A percentile compares a stretch with the other conserved stretches of the same genome.
phyloP scores from a whole-genome alignment of 2,888 invertebrate species.

The Amorpha juglandis region DNA sequence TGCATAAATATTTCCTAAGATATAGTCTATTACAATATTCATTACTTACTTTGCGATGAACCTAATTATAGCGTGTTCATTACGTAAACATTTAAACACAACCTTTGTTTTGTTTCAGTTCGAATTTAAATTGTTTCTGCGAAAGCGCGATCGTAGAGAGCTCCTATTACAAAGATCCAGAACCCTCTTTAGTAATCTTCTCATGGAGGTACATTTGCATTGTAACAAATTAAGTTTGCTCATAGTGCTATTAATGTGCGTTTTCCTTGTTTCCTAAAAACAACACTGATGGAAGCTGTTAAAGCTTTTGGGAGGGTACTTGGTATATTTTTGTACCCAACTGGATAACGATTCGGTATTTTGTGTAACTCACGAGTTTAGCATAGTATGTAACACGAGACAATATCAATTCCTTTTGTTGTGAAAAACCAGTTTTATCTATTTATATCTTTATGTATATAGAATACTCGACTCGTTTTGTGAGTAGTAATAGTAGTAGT shows the following conservation, averaged over 20 bases:
- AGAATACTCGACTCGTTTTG: too few relatives aligned
- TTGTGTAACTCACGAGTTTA: too few relatives aligned
- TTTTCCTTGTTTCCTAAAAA: neutral
- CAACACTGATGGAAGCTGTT: too few relatives aligned
- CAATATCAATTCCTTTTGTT: too few relatives aligned
- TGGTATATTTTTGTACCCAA: too few relatives aligned
- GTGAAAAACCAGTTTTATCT: too few relatives aligned
- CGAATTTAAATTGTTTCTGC: conserved; percentile 71
- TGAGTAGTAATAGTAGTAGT: too few relatives aligned
- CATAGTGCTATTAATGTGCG: conserved; percentile 11
- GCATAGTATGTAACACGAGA: too few relatives aligned
- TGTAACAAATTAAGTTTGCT: conserved; percentile 1
- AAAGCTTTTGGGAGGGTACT: too few relatives aligned
- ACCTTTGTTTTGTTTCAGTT: conserved; percentile 55
- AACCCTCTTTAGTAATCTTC: conserved; percentile 73
- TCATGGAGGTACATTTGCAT: conserved; percentile 65
- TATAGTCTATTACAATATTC: conserved; percentile 21
- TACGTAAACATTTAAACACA: neutral
- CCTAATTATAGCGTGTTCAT: conserved; percentile 2
- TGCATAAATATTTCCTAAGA: neutral
- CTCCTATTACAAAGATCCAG: conserved; percentile 74
- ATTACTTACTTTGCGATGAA: conserved; percentile 1
- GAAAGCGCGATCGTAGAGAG: conserved; percentile 73
- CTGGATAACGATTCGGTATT: too few relatives aligned
- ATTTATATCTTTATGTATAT: too few relatives aligned